Conservation (phyloP, 2,888 invertebrate genomes). For the Lasioglossum oenotherae region DNA sequence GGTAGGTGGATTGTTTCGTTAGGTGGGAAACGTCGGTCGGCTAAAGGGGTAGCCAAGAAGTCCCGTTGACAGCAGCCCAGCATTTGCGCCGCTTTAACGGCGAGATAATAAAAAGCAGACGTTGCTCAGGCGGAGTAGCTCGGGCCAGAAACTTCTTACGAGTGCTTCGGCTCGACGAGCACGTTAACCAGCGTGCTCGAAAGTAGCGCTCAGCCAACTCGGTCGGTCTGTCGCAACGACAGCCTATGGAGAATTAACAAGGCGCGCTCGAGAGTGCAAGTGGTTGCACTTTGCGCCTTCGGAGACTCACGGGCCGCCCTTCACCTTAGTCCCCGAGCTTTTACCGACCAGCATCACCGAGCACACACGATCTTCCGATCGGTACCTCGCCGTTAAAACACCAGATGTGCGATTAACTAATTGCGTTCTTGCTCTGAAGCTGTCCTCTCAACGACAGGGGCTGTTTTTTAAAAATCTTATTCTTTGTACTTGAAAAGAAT, state of each 20-base stretch:
- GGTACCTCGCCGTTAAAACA: slow-evolving; percentile 6
- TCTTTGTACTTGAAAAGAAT: too few species aligned
- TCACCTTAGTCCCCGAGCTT: slow-evolving; percentile 33
- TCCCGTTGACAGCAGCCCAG: slow-evolving; percentile 21
- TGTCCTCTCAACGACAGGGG: too few species aligned
- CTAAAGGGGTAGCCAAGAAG: slow-evolving; percentile 4
- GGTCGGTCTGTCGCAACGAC: slow-evolving; percentile 67
- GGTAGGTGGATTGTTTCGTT: slow-evolving; percentile 1
- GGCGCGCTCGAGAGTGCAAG: slow-evolving; percentile 73
- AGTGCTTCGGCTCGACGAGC: slow-evolving; percentile 48
- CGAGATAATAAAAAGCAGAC: slow-evolving; percentile 55
- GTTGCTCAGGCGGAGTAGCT: slow-evolving; percentile 44
- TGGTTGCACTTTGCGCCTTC: slow-evolving; percentile 57
- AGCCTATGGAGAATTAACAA: slow-evolving; percentile 78
- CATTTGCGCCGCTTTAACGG: slow-evolving; percentile 13
- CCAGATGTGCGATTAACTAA: slow-evolving; percentile 41
- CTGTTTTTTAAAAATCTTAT: too few species aligned
- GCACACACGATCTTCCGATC: slow-evolving; percentile 32
- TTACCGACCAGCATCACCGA: slow-evolving; percentile 28
- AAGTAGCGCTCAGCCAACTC: slow-evolving; percentile 71
- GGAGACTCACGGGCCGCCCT: slow-evolving; percentile 31
- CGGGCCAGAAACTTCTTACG: slow-evolving; percentile 56
- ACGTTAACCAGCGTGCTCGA: slow-evolving; percentile 75
- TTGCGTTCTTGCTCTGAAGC: neutral
- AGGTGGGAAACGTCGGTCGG: neutral